A percentile compares a stretch with the other conserved stretches of the same genome.
These are phyloP conservation scores for Ceratosolen fusciceps DNA, from an alignment of 1,140 invertebrate species.

Conservation along the genomic window DNA sequence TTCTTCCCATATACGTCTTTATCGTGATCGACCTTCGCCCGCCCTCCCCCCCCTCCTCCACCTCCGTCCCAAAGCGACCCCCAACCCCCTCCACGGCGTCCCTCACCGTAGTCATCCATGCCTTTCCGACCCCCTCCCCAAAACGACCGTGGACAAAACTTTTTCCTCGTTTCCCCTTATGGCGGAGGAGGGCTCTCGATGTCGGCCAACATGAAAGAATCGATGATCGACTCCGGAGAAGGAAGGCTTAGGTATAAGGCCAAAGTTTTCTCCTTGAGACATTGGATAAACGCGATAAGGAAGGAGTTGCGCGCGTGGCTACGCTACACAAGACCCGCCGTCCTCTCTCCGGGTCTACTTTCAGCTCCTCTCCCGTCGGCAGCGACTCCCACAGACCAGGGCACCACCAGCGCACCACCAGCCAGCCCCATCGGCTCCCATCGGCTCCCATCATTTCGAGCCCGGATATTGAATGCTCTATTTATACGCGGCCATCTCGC, in stretches of 20 bases:
- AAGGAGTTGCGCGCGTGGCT: slow-evolving; percentile 37
- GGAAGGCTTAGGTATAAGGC: background rate
- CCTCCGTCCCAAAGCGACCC: background rate
- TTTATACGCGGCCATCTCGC: background rate
- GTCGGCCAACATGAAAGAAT: slow-evolving; percentile 16
- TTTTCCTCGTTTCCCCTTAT: too few relatives aligned
- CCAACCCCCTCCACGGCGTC: too few relatives aligned
- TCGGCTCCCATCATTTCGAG: background rate
- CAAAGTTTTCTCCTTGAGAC: slow-evolving; percentile 2
- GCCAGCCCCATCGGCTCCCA: background rate
- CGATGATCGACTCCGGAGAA: slow-evolving; percentile 16
- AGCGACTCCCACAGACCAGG: background rate
- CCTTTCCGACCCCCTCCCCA: too few relatives aligned
- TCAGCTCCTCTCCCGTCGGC: slow-evolving; percentile 17
- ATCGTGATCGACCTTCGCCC: background rate
- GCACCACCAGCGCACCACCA: too few relatives aligned
- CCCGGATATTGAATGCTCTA: slow-evolving; percentile 45
- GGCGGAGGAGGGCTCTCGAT: background rate
- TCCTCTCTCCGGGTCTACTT: background rate
- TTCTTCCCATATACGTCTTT: background rate
- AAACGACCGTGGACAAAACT: too few relatives aligned
- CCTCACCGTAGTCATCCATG: too few relatives aligned
- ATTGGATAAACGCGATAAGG: slow-evolving; percentile 31
- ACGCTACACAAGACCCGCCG: background rate
- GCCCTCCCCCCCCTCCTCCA: background rate